A percentile compares a stretch with the other conserved stretches of the same genome.
Conservation (phyloP, 2,797 vertebrate species). For the Todus mexicanus region DNA sequence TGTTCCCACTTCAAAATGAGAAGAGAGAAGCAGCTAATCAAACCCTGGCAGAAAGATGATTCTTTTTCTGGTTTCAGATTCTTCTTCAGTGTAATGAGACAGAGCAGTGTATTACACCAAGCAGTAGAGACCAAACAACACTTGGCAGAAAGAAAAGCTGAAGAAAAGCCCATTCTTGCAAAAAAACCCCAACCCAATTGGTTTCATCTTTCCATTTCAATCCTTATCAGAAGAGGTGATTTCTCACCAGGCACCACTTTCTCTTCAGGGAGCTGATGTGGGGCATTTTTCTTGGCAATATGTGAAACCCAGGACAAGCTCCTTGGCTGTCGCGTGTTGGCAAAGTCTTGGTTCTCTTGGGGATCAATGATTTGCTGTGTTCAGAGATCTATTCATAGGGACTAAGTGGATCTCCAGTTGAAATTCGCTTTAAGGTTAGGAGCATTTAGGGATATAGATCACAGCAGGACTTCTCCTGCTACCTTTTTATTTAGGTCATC, state of each 20-base stretch:
- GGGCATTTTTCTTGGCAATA: background rate
- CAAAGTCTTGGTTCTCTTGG: background rate
- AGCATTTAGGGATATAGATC: background rate
- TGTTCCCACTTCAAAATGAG: background rate
- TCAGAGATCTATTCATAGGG: no score
- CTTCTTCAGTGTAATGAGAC: background rate
- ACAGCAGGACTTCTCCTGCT: background rate
- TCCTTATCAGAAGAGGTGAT: background rate
- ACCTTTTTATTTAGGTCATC: no score
- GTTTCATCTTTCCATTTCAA: background rate
- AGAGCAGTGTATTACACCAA: background rate
- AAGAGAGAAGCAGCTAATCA: background rate
- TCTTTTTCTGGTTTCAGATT: background rate
- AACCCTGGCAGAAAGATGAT: background rate
- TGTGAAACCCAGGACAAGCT: background rate
- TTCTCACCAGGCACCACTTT: background rate
- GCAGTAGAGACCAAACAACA: background rate
- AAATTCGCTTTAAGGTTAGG: background rate
- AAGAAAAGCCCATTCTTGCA: background rate
- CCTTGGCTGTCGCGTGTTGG: background rate
- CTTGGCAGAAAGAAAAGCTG: background rate
- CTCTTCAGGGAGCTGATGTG: background rate
- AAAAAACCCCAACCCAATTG: background rate
- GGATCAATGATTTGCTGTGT: no score
- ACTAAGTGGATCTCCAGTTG: rapidly evolving